phyloP scores from a whole-genome alignment of 2,888 invertebrate genomes.

The Drosophila differens region DNA sequence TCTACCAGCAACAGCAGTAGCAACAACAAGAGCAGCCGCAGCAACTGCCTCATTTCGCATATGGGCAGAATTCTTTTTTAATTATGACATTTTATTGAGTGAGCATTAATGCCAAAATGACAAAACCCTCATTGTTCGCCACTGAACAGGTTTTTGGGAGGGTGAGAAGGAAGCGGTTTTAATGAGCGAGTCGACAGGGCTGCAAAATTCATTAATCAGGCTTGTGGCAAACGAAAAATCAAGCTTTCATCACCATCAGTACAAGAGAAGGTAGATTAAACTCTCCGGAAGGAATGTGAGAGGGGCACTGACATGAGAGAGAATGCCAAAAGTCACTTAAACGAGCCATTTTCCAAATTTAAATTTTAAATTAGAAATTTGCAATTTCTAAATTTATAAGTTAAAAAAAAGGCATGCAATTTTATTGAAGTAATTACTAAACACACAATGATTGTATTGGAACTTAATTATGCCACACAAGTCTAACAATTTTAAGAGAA shows the following conservation, averaged over 20 bases:
- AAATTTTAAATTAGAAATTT: neutral
- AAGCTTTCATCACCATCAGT: neutral
- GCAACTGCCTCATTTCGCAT: slow-evolving; percentile 40
- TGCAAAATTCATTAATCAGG: slow-evolving; percentile 27
- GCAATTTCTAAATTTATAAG: neutral
- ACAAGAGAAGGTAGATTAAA: neutral
- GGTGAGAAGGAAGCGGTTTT: slow-evolving; percentile 12
- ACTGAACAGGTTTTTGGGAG: neutral
- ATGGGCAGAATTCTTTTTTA: slow-evolving; percentile 70
- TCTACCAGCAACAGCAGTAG: slow-evolving; percentile 50
- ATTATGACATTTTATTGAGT: slow-evolving; percentile 80
- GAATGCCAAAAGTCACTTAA: neutral
- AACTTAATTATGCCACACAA: neutral
- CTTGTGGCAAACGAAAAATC: neutral
- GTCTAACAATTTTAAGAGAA: neutral
- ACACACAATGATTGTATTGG: neutral
- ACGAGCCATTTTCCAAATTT: neutral
- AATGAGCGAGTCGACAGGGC: slow-evolving; percentile 35
- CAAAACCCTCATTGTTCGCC: slow-evolving; percentile 41
- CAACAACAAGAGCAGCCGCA: slow-evolving; percentile 23
- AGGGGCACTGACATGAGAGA: neutral
- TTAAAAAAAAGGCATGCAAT: neutral
- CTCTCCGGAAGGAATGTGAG: neutral
- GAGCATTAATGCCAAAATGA: slow-evolving; percentile 69
- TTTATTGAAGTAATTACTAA: neutral